Percentiles rank a stretch among this genome's conserved stretches.
Conservation (phyloP, 2,888 invertebrate species). For the Parascotia fuliginaria region DNA sequence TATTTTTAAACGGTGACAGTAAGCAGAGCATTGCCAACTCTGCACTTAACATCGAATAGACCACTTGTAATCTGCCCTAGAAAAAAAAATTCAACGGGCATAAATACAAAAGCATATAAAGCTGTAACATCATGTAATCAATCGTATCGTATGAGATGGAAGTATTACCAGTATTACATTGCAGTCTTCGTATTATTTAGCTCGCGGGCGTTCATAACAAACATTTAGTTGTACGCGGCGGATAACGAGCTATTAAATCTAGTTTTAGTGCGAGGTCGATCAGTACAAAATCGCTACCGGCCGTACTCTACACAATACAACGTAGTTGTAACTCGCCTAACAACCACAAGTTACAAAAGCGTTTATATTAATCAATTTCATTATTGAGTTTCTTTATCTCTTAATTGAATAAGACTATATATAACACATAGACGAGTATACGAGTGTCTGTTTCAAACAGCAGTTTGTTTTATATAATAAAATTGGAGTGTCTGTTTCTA, state of each 20-base stretch:
- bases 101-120: too few species aligned
- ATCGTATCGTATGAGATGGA: neutral
- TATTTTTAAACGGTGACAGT: too few species aligned
- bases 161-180: slow-evolving; percentile 35
- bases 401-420: too few species aligned
- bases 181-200: slow-evolving; percentile 51
- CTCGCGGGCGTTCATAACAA: slow-evolving; percentile 48
- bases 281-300: slow-evolving; percentile 62
- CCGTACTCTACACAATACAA: slow-evolving; percentile 42
- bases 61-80: too few species aligned
- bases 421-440: slow-evolving; percentile 8
- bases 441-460: neutral
- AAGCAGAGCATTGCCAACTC: too few species aligned
- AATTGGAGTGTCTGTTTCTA: too few species aligned
- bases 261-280: slow-evolving; percentile 71
- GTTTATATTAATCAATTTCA: slow-evolving; percentile 1
- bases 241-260: slow-evolving; percentile 70
- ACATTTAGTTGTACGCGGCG: slow-evolving; percentile 50
- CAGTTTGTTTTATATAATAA: too few species aligned
- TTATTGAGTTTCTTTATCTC: slow-evolving; percentile 10
- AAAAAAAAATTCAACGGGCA: too few species aligned
- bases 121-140: neutral
- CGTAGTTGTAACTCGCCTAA: slow-evolving; percentile 30
- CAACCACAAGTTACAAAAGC: slow-evolving; percentile 34
- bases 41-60: too few species aligned